Base-by-base conservation (phyloP, 2,888 invertebrate genomes). In the Cryptus viduatorius region DNA sequence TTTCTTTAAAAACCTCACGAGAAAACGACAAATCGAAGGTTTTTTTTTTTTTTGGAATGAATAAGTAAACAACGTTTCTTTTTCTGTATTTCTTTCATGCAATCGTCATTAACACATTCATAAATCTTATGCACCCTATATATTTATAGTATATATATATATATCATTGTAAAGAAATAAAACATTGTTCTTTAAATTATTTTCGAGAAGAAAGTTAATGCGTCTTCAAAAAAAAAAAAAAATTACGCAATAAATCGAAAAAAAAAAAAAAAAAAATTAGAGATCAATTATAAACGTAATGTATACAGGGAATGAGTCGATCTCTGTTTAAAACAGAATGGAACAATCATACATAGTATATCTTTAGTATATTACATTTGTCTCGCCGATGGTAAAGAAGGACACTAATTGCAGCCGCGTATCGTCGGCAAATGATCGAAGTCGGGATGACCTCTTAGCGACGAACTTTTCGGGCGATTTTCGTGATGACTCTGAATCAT, bases 341-440 rank as follows among this genome's bases (percentile, higher is more conserved):
- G 44, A 72, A 72, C 65, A 44, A 72, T 81, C 65, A 61, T 79
- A 79, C 68, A 73, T 64, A 53, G 76, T 69, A 67, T 77, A 83
- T 86, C 77, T 71, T 65, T 80, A 53, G 79, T 82, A 82, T 79
- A 72, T 76, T 86, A 85, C 87, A 91, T 91, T 92, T 72, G 53
- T 53, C 24, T 50, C 29, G 19, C 7, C 44, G 29, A 16, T 59
- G 61, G 14, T 16, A 53, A 61, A 12, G 16, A 24, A 82, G 82
- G 80, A 87, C 76, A 68, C 86, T 87, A 89, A 88, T 90, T 90
- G 67, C 86, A 91, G 76, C 93, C 95, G 96, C 96, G 97, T 93
- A 97, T 97, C 90, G 96, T 97, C 83, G 97, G 97, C 87, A 97
- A 94, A 93, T 96, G 97, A 86, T 96, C 96, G 79, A 96, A 95